These are phyloP conservation scores for Eilema griseolum DNA, from an alignment of 2,888 invertebrate genomes.

Conservation along the genomic window DNA sequence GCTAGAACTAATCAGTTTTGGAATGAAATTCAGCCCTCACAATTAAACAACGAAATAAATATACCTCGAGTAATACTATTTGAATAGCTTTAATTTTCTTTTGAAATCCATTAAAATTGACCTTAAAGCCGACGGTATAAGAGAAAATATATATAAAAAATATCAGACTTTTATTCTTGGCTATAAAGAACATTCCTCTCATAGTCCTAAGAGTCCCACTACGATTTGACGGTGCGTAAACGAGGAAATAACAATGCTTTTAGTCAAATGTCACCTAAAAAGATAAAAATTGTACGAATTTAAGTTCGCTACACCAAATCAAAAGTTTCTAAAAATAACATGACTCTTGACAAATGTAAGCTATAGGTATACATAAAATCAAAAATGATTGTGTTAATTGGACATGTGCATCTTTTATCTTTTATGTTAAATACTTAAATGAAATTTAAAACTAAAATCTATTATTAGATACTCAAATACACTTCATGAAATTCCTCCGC, in stretches of 20 bases:
- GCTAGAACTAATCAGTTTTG: neutral
- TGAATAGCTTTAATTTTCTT: neutral
- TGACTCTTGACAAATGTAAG: no score
- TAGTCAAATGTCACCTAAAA: constrained; percentile 41
- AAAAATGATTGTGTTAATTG: neutral
- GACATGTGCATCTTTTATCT: no score
- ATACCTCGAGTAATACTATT: neutral
- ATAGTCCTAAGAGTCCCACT: constrained; percentile 33
- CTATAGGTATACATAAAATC: neutral
- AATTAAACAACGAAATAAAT: neutral
- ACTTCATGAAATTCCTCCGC: no score
- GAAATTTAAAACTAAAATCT: no score
- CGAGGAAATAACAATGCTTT: constrained; percentile 41
- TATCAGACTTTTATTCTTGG: constrained; percentile 24
- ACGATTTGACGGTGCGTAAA: constrained; percentile 36
- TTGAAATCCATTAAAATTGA: neutral
- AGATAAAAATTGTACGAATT: constrained; percentile 22
- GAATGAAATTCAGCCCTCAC: neutral
- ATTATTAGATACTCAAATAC: no score
- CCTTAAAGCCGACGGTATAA: neutral
- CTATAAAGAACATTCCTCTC: constrained; percentile 33
- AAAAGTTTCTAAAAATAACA: neutral
- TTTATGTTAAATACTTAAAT: no score
- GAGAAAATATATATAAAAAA: neutral
- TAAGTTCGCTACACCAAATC: neutral